Base-by-base conservation (phyloP, 2,797 vertebrate genomes). In the Onychomys arenicola region DNA sequence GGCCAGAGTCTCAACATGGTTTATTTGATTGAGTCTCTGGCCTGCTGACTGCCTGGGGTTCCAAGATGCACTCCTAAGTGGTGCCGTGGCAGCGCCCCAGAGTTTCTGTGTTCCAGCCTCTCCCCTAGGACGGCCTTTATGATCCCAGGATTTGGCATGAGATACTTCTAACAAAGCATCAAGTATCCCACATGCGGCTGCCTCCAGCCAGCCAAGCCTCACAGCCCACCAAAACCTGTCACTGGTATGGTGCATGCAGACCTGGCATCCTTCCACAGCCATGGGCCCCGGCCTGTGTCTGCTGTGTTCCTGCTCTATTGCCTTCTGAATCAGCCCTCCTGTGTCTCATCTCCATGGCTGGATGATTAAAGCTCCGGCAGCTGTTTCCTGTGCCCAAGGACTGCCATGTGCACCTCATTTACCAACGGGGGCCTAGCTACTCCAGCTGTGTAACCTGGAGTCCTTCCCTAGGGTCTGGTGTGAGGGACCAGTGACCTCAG, bases 21-120 rank as follows among this genome's bases (percentile, higher is more conserved):
- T 91, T 69, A 87, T 46, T 84, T 82, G 14, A 75, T 75, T 34
- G 52, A 52, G 25, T 55, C 80, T 25, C 82, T 67, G 95, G 80
- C 61, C 71, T 63, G 65, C 71, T 32, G 17, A 55, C 14, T 55
- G 16, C 73, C 75, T 55, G 37, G 25, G n/a, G n/a, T 55, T 81
- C 81, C 27, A 16, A 46, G 52, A 46, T 8, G 32, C 29, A n/a
- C 25, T 37, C 23, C 3, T 21, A 52, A 83, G 63, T 90, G 52
- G 52, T 55, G 52, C 52, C n/a, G 9, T 1, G 6, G 76, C 6
- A n/a, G 83, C 13, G 6, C 63, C 71, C 69, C 59, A 52, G 49
- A 43, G 25, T 63, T 88, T 43, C 65, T 40, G 29, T 17, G 43
- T 55, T 40, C 76, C 52, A 57, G n/a, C 21, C 83, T 89, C 52